Evolutionary conservation across 2,113 vertebrate species (phyloP), one percentile per base, ranked within the genome.

Genomic region (Turdus rufiventris): DNA sequence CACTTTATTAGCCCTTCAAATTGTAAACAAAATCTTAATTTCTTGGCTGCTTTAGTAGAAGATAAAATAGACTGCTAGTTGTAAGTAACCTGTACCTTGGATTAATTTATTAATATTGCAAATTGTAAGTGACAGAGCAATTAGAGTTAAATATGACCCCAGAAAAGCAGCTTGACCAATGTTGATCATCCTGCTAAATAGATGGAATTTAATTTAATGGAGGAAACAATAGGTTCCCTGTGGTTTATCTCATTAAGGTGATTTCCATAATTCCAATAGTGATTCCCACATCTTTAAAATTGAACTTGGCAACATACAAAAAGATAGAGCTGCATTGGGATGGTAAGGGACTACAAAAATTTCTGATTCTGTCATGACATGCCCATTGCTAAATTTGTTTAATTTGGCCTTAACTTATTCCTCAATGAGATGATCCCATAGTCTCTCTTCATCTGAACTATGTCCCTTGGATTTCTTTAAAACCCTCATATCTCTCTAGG

Each of bases 61-160:
- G 23, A 79, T 33, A 75, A 63, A 75, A 65, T 42, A 85, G 8
- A 66, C 21, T 50, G 53, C 12, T 68, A 51, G 26, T 58, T 80
- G 40, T 48, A 85, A 76, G 45, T 47, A 79, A 88, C 14, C 4
- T 50, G 42, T 57, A 54, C 43, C 31, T 92, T 82, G 74, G 68
- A 73, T 94, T 62, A 47, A 74, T 91, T 93, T 80, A 84, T 82
- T 89, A 76, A 95, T 82, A 79, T 26, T 75, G 63, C 74, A 85
- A 79, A 95, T 82, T 79, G 66, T 40, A 86, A 87, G 42, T 82
- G 83, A 84, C 74, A 92, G 68, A 79, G 28, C 43, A 94, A 94
- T 89, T 78, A 95, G n/a, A 23, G 48, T 62, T 93, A 57, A 83
- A 86, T 90, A 80, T 78, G 80, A 80, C 42, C 34, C 42, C 70